phyloP scores from a whole-genome alignment of 2,797 vertebrate genomes.

The Cirrhinus molitorella region DNA sequence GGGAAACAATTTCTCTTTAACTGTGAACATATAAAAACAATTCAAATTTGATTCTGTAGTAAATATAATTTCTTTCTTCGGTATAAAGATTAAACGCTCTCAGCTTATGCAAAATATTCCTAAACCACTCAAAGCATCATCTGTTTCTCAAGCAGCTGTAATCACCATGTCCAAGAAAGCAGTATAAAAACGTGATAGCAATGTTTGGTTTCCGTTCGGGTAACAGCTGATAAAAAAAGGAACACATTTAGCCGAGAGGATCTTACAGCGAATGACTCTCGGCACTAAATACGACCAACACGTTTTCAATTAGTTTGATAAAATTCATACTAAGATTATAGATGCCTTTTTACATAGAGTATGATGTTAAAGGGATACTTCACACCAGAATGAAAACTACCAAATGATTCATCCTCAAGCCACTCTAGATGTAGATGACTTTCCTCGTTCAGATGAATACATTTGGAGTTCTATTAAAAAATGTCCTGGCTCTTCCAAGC shows the following conservation, averaged over 20 bases:
- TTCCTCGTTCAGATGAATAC: too few relatives aligned
- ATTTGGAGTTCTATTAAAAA: too few relatives aligned
- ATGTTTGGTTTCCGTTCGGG: neutral
- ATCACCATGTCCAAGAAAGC: neutral
- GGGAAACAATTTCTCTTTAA: slow-evolving; percentile 18
- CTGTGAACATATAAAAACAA: slow-evolving; percentile 60
- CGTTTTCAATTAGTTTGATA: neutral
- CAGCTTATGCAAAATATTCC: slow-evolving; percentile 26
- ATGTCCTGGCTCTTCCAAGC: too few relatives aligned
- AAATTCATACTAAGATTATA: neutral
- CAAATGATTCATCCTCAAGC: too few relatives aligned
- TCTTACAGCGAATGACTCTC: neutral
- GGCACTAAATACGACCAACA: neutral
- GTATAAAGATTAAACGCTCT: slow-evolving; percentile 60
- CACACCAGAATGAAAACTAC: too few relatives aligned
- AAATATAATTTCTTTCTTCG: slow-evolving; percentile 61
- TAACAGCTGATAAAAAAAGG: neutral
- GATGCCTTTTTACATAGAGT: neutral
- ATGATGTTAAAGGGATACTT: neutral
- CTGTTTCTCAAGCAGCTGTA: slow-evolving; percentile 6
- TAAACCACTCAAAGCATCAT: slow-evolving; percentile 4
- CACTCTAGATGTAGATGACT: too few relatives aligned
- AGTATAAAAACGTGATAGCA: neutral
- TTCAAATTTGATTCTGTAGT: slow-evolving; percentile 56
- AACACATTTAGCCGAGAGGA: neutral